These are phyloP conservation scores for Drosophila parthenogenetica DNA, from an alignment of 2,888 invertebrate species.

Conservation along the genomic window DNA sequence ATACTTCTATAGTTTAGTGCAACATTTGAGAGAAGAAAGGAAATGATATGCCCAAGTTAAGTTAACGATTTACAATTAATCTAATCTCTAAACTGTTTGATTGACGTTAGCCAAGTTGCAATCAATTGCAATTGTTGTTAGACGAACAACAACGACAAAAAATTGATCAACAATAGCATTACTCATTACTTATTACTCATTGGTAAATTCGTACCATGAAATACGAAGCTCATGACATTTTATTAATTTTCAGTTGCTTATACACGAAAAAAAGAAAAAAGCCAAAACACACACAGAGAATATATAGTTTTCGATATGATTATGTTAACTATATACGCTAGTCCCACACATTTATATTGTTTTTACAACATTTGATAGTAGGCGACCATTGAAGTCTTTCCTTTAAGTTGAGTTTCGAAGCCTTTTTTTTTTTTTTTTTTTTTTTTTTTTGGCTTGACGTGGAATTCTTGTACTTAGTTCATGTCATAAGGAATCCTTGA, in stretches of 20 bases:
- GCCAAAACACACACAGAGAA: slow-evolving; percentile 44
- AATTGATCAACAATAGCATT: slow-evolving; percentile 41
- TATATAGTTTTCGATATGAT: slow-evolving; percentile 38
- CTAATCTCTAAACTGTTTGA: slow-evolving; percentile 34
- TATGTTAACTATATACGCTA: slow-evolving; percentile 60
- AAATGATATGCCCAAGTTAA: slow-evolving; percentile 66
- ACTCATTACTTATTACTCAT: slow-evolving; percentile 47
- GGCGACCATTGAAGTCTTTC: slow-evolving; percentile 44
- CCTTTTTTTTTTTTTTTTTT: slow-evolving; percentile 11
- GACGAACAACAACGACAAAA: slow-evolving; percentile 15
- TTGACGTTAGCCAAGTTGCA: slow-evolving; percentile 55
- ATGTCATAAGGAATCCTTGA: slow-evolving; percentile 34
- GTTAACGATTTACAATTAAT: slow-evolving; percentile 63
- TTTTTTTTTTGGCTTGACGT: slow-evolving; percentile 1
- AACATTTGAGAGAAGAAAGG: slow-evolving; percentile 27
- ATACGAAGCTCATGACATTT: slow-evolving; percentile 12
- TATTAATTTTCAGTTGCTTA: slow-evolving; percentile 51
- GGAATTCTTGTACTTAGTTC: slow-evolving; percentile 58
- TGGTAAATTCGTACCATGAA: slow-evolving; percentile 16
- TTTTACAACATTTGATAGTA: slow-evolving; percentile 18
- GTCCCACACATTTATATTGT: slow-evolving; percentile 47
- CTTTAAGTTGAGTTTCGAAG: slow-evolving; percentile 33
- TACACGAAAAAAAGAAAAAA: slow-evolving; percentile 26
- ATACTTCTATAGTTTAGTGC: slow-evolving; percentile 51
- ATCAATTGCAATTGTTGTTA: slow-evolving; percentile 16